Percentiles rank a stretch among this genome's conserved stretches.
phyloP scores from a whole-genome alignment of 2,113 vertebrate genomes.

The Chelonoidis abingdonii region DNA sequence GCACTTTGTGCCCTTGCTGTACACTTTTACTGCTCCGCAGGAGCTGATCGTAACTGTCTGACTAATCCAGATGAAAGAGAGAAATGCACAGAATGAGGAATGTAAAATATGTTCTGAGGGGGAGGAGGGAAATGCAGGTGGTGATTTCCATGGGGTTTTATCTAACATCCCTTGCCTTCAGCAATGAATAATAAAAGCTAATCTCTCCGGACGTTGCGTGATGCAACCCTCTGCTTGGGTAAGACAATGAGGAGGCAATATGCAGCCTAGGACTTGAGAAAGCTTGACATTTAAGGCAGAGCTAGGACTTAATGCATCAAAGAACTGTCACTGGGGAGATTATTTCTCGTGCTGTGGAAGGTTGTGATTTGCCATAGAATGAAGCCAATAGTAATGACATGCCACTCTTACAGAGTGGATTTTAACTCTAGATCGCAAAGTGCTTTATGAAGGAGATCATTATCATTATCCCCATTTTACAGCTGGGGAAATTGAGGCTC shows the following conservation, averaged over 20 bases:
- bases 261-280: not conserved
- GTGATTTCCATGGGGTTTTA: not conserved
- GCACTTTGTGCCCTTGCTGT: not conserved
- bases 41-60: not conserved
- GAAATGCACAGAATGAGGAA: slow-evolving; percentile 61
- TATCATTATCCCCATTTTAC: not conserved
- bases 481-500: not conserved
- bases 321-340: not conserved
- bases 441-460: not conserved
- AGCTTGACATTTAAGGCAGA: not conserved
- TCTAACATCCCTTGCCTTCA: not conserved
- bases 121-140: too few relatives aligned
- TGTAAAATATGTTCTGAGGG: slow-evolving; percentile 26
- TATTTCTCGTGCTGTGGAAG: not conserved
- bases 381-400: not conserved
- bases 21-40: not conserved
- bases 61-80: not conserved
- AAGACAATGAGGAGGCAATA: not conserved
- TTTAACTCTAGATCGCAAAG: not conserved
- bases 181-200: not conserved
- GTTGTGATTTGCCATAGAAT: not conserved
- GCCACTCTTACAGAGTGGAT: not conserved
- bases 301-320: not conserved
- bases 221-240: not conserved
- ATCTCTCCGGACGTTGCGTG: not conserved